Conservation (phyloP, 2,888 invertebrate genomes). For the Spatulosminthurus flaviceps region DNA sequence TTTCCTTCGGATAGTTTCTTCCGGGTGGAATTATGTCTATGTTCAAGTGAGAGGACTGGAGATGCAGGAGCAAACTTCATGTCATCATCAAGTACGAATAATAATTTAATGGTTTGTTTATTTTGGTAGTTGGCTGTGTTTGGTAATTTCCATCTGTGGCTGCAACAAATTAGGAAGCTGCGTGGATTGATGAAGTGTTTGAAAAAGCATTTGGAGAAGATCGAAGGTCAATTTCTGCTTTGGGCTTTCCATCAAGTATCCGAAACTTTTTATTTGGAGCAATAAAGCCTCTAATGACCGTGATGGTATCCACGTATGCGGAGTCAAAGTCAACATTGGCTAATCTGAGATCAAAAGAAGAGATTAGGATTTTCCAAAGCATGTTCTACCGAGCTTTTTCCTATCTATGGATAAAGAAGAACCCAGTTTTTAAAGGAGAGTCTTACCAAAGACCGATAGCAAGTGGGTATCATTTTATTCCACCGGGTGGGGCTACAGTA, state of each 20-base stretch:
- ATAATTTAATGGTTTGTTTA: neutral
- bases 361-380: constrained; percentile 55
- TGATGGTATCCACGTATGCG: constrained; percentile 55
- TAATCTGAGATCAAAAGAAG: constrained; percentile 49
- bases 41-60: constrained; percentile 61
- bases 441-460: constrained; percentile 52
- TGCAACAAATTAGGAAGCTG: constrained; percentile 66
- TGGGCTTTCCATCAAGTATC: neutral
- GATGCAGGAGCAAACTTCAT: constrained; percentile 63
- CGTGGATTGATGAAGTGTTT: constrained; percentile 67
- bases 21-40: constrained; percentile 66
- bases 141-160: neutral
- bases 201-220: constrained; percentile 66
- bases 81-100: constrained; percentile 59
- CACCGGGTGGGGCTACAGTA: neutral
- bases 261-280: constrained; percentile 32
- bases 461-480: constrained; percentile 40
- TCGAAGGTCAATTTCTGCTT: neutral
- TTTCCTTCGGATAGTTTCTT: constrained; percentile 67
- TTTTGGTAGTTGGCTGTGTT: neutral
- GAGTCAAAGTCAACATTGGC: constrained; percentile 59
- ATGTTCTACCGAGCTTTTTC: constrained; percentile 63
- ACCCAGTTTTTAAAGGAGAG: constrained; percentile 54
- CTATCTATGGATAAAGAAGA: constrained; percentile 61
- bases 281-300: constrained; percentile 40